A percentile compares a stretch with the other conserved stretches of the same genome.
phyloP scores from a whole-genome alignment of 2,888 invertebrate genomes.

The Nephrotoma flavescens region DNA sequence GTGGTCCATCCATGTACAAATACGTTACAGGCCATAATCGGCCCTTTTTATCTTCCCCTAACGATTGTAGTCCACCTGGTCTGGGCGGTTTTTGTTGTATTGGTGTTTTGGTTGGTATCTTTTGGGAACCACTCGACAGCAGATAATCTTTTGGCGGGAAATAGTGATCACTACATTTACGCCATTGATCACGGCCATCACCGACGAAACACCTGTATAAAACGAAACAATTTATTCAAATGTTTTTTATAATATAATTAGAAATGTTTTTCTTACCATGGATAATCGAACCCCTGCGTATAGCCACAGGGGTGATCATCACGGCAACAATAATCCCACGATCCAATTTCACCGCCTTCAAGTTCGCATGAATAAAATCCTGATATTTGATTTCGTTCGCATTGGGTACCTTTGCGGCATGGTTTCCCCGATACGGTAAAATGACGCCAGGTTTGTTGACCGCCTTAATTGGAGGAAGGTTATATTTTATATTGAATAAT shows the following conservation, averaged over 20 bases:
- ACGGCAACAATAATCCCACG: constrained; percentile 79
- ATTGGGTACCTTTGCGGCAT: constrained; percentile 51
- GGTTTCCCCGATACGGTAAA: constrained; percentile 73
- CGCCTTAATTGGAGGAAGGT: constrained; percentile 11
- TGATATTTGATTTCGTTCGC: constrained; percentile 55
- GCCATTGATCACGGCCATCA: constrained; percentile 61
- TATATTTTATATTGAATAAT: constrained; percentile 9
- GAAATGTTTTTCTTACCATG: constrained; percentile 42
- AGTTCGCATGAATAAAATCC: constrained; percentile 78
- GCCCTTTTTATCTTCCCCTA: constrained; percentile 33
- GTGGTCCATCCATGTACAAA: constrained; percentile 64
- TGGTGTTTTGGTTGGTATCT: constrained; percentile 13
- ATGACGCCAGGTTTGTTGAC: constrained; percentile 42
- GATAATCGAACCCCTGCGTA: constrained; percentile 65
- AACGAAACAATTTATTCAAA: constrained; percentile 7
- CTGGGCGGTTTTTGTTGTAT: constrained; percentile 29
- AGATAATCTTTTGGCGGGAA: constrained; percentile 21
- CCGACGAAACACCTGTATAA: constrained; percentile 68
- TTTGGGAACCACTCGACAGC: constrained; percentile 19
- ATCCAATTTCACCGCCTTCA: constrained; percentile 50
- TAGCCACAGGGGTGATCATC: constrained; percentile 72
- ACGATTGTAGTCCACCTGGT: constrained; percentile 22
- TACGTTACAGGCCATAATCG: constrained; percentile 66
- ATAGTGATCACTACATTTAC: constrained; percentile 73
- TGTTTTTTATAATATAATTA: not conserved